Conservation (phyloP, 30 jellyfish, hydroid and myxozoan genomes). For the Chrysaora quinquecirrha region DNA sequence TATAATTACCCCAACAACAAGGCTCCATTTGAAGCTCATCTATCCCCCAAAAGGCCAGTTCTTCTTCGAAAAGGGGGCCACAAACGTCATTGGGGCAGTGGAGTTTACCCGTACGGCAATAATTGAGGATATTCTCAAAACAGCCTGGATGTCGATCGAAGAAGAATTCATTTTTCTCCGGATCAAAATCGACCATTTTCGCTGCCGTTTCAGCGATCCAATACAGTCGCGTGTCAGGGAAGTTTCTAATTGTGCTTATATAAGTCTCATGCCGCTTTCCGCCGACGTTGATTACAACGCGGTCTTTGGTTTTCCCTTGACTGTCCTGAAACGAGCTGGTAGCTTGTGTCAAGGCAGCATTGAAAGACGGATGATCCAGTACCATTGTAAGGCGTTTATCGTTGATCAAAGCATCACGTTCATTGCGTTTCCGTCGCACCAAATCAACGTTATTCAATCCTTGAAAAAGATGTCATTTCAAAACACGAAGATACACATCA, state of each 20-base stretch:
- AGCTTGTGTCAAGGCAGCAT: constrained; percentile 62
- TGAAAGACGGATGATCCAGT: constrained; percentile 53
- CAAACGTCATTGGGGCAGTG: constrained; percentile 99
- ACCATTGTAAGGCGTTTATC: no score
- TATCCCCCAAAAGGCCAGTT: constrained; percentile 97
- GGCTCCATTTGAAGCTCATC: constrained; percentile 99
- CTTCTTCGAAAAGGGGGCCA: constrained; percentile 97
- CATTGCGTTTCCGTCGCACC: no score
- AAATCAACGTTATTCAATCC: no score
- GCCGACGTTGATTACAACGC: constrained; percentile 96
- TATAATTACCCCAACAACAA: constrained; percentile 98
- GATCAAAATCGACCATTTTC: constrained; percentile 94
- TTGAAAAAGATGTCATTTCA: no score
- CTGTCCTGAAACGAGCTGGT: constrained; percentile 76
- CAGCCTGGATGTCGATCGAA: constrained; percentile 99
- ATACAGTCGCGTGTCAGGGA: constrained; percentile 93
- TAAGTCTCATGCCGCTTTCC: constrained; percentile 95
- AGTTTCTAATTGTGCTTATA: constrained; percentile 89
- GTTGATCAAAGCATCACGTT: no score
- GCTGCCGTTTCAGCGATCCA: constrained; percentile 99
- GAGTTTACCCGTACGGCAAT: constrained; percentile 95
- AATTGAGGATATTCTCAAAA: constrained; percentile 89
- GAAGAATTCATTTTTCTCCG: constrained; percentile 93
- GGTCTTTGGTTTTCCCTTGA: constrained; percentile 78
- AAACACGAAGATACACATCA: no score